Evolutionary conservation across 2,888 invertebrate species (phyloP).

Genomic region (Protodeltote pygarga): DNA sequence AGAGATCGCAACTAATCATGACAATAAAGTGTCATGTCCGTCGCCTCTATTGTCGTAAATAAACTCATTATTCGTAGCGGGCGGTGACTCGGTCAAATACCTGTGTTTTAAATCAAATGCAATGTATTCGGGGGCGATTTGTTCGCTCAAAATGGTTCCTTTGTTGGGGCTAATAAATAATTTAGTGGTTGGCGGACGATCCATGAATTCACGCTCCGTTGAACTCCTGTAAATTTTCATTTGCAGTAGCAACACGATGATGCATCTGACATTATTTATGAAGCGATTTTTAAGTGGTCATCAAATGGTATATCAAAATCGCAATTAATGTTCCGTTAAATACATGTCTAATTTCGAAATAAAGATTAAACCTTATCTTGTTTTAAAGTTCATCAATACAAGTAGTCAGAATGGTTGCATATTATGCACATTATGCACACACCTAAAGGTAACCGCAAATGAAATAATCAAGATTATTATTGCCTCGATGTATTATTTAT

Average conservation of each 20-base stretch:
- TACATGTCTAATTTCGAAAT: constrained; percentile 45
- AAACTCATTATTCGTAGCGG: constrained; percentile 68
- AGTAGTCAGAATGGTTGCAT: too few relatives aligned
- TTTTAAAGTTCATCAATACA: constrained; percentile 43
- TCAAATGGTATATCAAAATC: constrained; percentile 52
- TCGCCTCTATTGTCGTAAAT: constrained; percentile 68
- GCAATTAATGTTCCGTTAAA: constrained; percentile 58
- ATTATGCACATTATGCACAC: too few relatives aligned
- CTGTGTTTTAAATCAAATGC: constrained; percentile 77
- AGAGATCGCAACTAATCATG: constrained; percentile 66
- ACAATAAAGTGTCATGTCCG: constrained; percentile 60
- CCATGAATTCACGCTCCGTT: constrained; percentile 64
- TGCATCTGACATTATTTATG: constrained; percentile 54
- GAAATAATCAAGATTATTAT: constrained; percentile 58
- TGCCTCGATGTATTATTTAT: constrained; percentile 52
- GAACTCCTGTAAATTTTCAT: constrained; percentile 63
- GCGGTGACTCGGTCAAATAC: constrained; percentile 77
- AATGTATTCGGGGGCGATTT: constrained; percentile 69
- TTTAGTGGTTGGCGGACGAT: constrained; percentile 60
- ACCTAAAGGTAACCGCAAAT: constrained; percentile 37
- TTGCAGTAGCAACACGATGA: constrained; percentile 48
- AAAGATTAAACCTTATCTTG: constrained; percentile 48
- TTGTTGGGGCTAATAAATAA: constrained; percentile 75
- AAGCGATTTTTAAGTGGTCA: constrained; percentile 55
- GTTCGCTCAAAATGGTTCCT: constrained; percentile 67